Conservation (phyloP, 2,888 invertebrate genomes). For the Nasonia oneida region DNA sequence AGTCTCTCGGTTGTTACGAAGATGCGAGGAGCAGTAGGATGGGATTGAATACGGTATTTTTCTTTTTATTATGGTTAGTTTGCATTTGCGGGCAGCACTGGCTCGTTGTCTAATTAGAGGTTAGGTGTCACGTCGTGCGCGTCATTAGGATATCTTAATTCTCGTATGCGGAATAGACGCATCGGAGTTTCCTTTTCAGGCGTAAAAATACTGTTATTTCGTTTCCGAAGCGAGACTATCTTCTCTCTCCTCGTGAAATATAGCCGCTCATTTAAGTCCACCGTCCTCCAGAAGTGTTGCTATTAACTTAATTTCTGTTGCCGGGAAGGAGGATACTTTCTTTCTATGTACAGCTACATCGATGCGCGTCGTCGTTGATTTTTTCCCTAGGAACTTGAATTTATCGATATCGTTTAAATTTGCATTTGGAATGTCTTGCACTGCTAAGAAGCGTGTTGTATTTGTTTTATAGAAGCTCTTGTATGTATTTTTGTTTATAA, state of each 20-base stretch:
- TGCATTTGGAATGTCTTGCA: not conserved
- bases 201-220: not conserved
- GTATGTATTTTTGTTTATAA: too few species aligned
- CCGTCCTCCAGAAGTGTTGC: not conserved
- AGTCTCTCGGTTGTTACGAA: not conserved
- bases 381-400: not conserved
- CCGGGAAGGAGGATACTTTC: not conserved
- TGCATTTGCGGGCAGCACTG: not conserved
- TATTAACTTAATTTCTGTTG: not conserved
- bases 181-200: not conserved
- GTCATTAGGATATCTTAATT: not conserved
- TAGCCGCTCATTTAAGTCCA: not conserved
- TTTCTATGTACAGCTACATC: not conserved
- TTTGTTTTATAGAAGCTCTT: not conserved
- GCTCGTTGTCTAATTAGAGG: not conserved
- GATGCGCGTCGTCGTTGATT: not conserved
- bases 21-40: not conserved
- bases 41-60: not conserved
- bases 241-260: not conserved
- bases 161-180: not conserved
- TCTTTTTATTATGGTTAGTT: not conserved
- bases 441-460: not conserved
- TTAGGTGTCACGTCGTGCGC: not conserved
- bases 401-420: not conserved
- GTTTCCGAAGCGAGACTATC: not conserved